phyloP scores from a whole-genome alignment of 2,113 vertebrate species.

The Ammodytes marinus region DNA sequence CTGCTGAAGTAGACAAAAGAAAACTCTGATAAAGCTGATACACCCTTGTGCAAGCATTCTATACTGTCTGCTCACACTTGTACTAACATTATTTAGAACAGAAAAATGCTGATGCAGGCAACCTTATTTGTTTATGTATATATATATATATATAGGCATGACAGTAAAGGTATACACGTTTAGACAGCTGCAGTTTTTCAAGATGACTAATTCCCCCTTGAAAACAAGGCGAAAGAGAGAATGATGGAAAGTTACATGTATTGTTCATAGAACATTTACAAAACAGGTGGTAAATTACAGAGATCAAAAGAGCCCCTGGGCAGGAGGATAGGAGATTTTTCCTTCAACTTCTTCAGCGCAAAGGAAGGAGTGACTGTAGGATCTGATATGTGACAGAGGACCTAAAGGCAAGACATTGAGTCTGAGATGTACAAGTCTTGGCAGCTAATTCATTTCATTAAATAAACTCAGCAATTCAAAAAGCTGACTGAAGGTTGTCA shows the following conservation, averaged over 20 bases:
- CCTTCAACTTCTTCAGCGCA: too few relatives aligned
- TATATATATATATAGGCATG: not conserved
- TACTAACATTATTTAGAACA: conserved; percentile 30
- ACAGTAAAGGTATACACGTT: not conserved
- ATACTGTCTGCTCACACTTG: conserved; percentile 40
- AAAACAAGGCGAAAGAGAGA: conserved; percentile 14
- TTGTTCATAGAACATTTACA: too few relatives aligned
- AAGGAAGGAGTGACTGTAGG: too few relatives aligned
- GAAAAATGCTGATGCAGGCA: conserved; percentile 38
- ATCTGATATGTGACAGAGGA: too few relatives aligned
- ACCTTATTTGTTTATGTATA: conserved; percentile 1
- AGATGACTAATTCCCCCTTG: conserved; percentile 8
- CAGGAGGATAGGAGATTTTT: not conserved
- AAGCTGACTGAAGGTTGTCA: too few relatives aligned
- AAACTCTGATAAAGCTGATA: conserved; percentile 28
- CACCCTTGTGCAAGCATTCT: conserved; percentile 30
- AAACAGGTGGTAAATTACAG: not conserved
- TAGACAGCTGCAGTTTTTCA: not conserved
- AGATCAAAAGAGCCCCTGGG: not conserved
- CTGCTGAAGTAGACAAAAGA: conserved; percentile 22
- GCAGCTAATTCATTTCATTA: too few relatives aligned
- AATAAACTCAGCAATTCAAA: too few relatives aligned
- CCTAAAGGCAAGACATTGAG: too few relatives aligned
- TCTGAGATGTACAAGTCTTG: too few relatives aligned
- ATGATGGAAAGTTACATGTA: conserved; percentile 15